phyloP scores from a whole-genome alignment of 2,888 invertebrate genomes.

The Volucella inanis region DNA sequence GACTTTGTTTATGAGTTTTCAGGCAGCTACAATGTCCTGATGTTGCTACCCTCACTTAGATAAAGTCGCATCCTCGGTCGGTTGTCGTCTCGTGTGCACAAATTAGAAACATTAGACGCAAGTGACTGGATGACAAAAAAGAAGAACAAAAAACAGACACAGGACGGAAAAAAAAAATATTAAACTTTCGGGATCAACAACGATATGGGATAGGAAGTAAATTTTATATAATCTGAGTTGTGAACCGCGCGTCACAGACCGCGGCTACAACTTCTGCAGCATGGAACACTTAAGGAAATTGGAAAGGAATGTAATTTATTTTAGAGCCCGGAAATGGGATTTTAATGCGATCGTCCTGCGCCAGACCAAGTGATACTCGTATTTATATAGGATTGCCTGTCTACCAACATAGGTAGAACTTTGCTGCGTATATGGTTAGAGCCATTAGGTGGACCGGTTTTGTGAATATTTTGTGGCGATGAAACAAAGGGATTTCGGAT shows the following conservation, averaged over 20 bases:
- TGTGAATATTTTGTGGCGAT: conserved; percentile 43
- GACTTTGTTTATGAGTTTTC: conserved; percentile 32
- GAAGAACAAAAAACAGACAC: conserved; percentile 21
- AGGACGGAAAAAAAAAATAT: conserved; percentile 59
- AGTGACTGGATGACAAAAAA: conserved; percentile 36
- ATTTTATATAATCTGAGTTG: conserved; percentile 56
- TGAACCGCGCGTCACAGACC: conserved; percentile 13
- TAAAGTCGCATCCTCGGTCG: conserved; percentile 27
- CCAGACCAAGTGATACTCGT: neutral
- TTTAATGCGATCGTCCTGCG: conserved; percentile 67
- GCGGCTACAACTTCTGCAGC: conserved; percentile 16
- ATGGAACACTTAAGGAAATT: conserved; percentile 71
- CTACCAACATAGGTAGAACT: too few relatives aligned
- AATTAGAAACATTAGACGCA: conserved; percentile 61
- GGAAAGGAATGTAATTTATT: conserved; percentile 72
- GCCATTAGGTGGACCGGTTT: conserved; percentile 21
- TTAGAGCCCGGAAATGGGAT: conserved; percentile 71
- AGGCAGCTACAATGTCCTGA: conserved; percentile 20
- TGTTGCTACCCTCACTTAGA: conserved; percentile 45
- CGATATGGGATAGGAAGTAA: conserved; percentile 53
- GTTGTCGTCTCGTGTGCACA: conserved; percentile 43
- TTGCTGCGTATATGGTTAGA: conserved; percentile 23
- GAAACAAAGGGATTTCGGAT: conserved; percentile 55
- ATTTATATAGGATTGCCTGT: too few relatives aligned
- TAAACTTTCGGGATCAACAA: conserved; percentile 54